Evolutionary conservation across 2,797 vertebrate genomes (phyloP).

Genomic region (Chloroceryle amazona): DNA sequence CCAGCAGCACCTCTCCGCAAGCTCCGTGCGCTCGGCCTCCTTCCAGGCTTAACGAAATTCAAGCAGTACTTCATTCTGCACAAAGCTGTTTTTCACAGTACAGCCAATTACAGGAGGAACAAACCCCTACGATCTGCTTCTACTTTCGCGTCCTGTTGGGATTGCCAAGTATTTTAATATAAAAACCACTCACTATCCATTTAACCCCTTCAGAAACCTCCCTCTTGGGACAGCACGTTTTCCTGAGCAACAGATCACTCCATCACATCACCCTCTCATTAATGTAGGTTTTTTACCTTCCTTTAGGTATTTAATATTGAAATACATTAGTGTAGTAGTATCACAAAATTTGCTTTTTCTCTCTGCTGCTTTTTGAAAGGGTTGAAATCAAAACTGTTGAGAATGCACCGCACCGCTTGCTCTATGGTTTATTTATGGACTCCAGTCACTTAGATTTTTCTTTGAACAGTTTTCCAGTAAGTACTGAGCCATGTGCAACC

Average conservation of each 20-base stretch:
- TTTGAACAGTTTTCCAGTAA: slow-evolving; percentile 43
- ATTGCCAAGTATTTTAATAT: background rate
- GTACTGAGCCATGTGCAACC: slow-evolving; percentile 35
- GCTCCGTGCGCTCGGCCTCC: fast-evolving
- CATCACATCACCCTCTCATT: background rate
- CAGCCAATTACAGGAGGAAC: background rate
- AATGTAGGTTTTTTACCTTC: background rate
- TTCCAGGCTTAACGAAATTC: background rate
- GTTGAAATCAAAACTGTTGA: slow-evolving; percentile 2
- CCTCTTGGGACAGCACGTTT: background rate
- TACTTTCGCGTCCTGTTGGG: background rate
- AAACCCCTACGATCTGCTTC: fast-evolving
- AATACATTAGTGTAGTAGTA: background rate
- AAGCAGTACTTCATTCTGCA: background rate
- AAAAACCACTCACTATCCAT: background rate
- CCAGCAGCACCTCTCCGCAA: background rate
- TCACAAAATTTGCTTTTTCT: background rate
- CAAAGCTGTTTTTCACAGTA: background rate
- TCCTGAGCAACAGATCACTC: background rate
- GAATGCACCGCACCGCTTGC: background rate
- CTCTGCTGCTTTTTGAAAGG: background rate
- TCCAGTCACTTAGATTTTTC: slow-evolving; percentile 30
- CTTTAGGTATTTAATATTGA: background rate
- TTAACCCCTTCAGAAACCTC: slow-evolving; percentile 2
- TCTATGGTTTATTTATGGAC: slow-evolving; percentile 53